Evolutionary conservation across 23 tunicate species (phyloP), one percentile per base, ranked within the genome.

Genomic region (Halocynthia aurantium): DNA sequence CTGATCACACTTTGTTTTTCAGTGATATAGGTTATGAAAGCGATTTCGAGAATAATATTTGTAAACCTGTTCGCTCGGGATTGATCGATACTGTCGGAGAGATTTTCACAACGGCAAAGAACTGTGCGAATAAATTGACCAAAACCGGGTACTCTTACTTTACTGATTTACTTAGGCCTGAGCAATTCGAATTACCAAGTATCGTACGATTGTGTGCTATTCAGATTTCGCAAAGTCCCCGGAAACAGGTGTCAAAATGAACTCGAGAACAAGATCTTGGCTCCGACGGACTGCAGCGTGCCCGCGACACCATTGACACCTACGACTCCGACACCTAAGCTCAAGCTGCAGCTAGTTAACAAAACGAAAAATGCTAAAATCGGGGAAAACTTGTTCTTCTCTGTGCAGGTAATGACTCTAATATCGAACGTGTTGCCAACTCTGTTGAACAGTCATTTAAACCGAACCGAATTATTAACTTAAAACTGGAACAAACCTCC

Each of bases 171-270:
- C 52, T 50, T 4, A 57, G 10, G 77, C 62, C 17, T 40, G 58
- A 52, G 15, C 18, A 72, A 18, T 11, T 15, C 50, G 10, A 22
- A 15, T 50, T 72, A 15, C 20, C 15, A 22, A 15, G 2, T 72
- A 15, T 5, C 15, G 12, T 40, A 18, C 17, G 64, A 13, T 12
- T 13, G n/a, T 72, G 19, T 12, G 18, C 15, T 11, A 8, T 19
- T 13, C 56, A 90, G 97, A 10, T 81, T 54, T n/a, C 90, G 97
- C 6, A 78, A 75, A 68, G 69, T 92, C 10, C 98, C 98, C 44
- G 98, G 98, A 21, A 87, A 92, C 71, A 51, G 50, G 7, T 92
- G 98, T 74, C 13, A 53, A 5, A 69, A 69, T 31, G 98, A 92
- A 6, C 51, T 86, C 11, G 8, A 57, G 7, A 73, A 22, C 15